phyloP scores from a whole-genome alignment of 2,888 invertebrate genomes.

The Apomyelois bistriatella region DNA sequence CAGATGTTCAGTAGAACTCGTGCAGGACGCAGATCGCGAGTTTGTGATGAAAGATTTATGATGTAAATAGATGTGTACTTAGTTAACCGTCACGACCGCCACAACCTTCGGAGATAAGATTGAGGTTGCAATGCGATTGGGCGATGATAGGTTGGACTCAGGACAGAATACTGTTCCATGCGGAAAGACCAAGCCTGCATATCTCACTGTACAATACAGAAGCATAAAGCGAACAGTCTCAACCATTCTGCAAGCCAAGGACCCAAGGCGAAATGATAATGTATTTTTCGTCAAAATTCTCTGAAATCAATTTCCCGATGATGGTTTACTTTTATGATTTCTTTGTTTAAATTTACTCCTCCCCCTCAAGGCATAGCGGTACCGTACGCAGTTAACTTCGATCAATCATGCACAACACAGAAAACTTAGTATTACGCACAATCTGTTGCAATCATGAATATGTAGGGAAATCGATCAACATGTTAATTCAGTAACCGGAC shows the following conservation, averaged over 20 bases:
- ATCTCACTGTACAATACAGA: too few species aligned
- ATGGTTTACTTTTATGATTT: background rate
- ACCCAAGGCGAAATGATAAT: too few species aligned
- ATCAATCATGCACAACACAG: constrained; percentile 23
- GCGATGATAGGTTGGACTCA: background rate
- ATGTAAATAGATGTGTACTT: background rate
- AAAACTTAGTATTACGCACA: constrained; percentile 22
- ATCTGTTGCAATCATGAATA: constrained; percentile 38
- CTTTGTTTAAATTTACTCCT: background rate
- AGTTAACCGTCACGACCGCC: background rate
- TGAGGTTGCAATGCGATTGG: background rate
- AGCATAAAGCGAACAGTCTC: too few species aligned
- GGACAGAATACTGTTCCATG: background rate
- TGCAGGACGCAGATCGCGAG: constrained; percentile 4
- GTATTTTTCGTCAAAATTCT: too few species aligned
- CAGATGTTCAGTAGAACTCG: constrained; percentile 9
- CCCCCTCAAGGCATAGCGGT: background rate
- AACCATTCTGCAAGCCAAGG: too few species aligned
- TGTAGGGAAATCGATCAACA: constrained; percentile 49
- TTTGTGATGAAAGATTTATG: background rate
- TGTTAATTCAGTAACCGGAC: constrained; percentile 41
- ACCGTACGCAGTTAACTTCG: constrained; percentile 18
- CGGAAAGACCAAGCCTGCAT: too few species aligned
- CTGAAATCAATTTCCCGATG: too few species aligned
- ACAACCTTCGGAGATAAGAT: background rate